A percentile compares a stretch with the other conserved stretches of the same genome.
Conservation (phyloP, 2,888 invertebrate species). For the Automeris io region DNA sequence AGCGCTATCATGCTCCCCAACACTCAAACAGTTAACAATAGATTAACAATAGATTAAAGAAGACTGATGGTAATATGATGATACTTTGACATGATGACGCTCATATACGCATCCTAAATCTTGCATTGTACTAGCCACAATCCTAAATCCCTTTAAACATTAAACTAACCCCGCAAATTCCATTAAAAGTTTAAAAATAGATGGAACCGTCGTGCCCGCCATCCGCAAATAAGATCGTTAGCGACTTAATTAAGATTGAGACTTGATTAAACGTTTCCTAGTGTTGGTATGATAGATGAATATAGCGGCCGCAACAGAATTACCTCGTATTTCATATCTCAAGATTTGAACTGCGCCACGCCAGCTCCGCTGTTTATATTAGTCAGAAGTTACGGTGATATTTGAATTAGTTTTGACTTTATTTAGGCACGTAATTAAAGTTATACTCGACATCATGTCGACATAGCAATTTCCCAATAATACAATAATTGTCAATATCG, state of each 20-base stretch:
- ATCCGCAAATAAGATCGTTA: slow-evolving; percentile 48
- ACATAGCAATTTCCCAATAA: too few species aligned
- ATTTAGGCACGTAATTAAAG: not conserved
- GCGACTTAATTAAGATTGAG: slow-evolving; percentile 62
- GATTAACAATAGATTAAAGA: too few species aligned
- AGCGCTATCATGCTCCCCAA: too few species aligned
- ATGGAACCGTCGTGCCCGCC: slow-evolving; percentile 25
- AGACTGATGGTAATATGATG: too few species aligned
- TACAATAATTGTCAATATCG: too few species aligned
- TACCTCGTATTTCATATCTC: not conserved
- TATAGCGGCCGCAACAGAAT: slow-evolving; percentile 30
- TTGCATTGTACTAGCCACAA: too few species aligned
- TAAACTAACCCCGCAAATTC: slow-evolving; percentile 12
- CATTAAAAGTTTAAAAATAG: slow-evolving; percentile 22
- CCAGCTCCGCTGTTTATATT: too few species aligned
- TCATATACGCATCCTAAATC: too few species aligned
- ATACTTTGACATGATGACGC: too few species aligned
- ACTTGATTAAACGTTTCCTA: slow-evolving; percentile 58
- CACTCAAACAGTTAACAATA: too few species aligned
- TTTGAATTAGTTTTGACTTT: not conserved
- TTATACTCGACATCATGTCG: too few species aligned
- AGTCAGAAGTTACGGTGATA: not conserved
- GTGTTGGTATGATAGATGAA: slow-evolving; percentile 51
- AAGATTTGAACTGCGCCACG: not conserved
- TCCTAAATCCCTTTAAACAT: slow-evolving; percentile 8